Base-by-base conservation (phyloP, 2,797 vertebrate genomes). In the Alfaro cultratus region DNA sequence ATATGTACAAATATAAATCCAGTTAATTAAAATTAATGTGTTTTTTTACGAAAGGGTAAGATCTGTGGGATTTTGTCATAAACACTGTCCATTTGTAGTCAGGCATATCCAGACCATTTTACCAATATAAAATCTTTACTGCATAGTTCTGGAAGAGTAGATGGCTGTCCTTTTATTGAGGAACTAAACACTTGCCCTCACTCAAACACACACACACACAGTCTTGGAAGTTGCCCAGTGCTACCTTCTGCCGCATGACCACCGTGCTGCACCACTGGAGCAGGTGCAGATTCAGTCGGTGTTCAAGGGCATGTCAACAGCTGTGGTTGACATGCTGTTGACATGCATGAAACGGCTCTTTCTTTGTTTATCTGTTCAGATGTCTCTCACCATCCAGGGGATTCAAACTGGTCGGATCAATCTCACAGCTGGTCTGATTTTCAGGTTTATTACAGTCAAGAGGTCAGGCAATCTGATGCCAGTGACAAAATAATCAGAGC, bases 271-370 rank as follows among this genome's bases (percentile, higher is more conserved):
- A 89, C 85, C 83, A 85, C 68, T 88, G 86, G 83, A 90, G 89
- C 92, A 91, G 88, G 83, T 89, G 88, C 84, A 85, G 80, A 85
- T 87, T 88, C 77, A 83, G 82, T 26, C 81, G 51, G 79, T n/a
- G 70, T 92, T 92, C 92, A 93, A 94, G 92, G 93, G 81, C 93
- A 91, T 89, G 87, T 76, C 81, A 75, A 60, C 83, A 81, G 86
- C 78, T 21, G 60, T 82, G 91, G 92, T n/a, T n/a, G n/a, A n/a
- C n/a, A n/a, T n/a, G n/a, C n/a, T n/a, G n/a, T n/a, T n/a, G n/a
- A n/a, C n/a, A n/a, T n/a, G n/a, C n/a, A n/a, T n/a, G n/a, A 84
- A 85, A 80, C 73, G 82, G 73, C 71, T 81, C 81, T 57, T 45
- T 76, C 83, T 86, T 77, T 82, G 36, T 89, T 86, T 77, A 91